Percentiles rank a stretch among this genome's conserved stretches.
Evolutionary conservation across 2,888 invertebrate genomes (phyloP).

Genomic region (Ormyrus labotus): DNA sequence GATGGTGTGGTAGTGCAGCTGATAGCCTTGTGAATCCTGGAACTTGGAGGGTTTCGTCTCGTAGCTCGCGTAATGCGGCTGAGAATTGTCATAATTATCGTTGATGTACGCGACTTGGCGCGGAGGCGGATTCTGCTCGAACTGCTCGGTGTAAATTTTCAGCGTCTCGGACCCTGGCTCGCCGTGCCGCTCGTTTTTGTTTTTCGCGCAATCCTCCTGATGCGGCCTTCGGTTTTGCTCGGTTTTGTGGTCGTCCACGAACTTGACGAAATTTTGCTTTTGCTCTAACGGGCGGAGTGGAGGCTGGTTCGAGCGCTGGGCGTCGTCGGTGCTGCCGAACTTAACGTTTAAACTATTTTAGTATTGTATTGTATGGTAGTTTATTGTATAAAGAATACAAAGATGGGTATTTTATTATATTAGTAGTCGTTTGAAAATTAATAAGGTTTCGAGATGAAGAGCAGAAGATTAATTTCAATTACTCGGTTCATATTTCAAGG

Average conservation of each 20-base stretch:
- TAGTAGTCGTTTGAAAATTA: too few species aligned
- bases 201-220: not conserved
- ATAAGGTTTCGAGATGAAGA: too few species aligned
- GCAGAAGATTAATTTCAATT: too few species aligned
- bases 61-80: conserved; percentile 35
- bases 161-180: not conserved
- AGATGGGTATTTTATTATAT: too few species aligned
- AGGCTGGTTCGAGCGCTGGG: not conserved
- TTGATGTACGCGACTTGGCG: not conserved
- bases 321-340: conserved; percentile 20
- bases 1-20: too few species aligned
- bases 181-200: conserved; percentile 21
- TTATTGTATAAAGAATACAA: too few species aligned
- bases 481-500: too few species aligned
- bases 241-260: conserved; percentile 25
- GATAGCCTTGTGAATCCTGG: not conserved
- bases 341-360: not conserved
- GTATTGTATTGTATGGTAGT: too few species aligned
- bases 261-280: conserved; percentile 39
- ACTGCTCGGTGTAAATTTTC: too few species aligned
- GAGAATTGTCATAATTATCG: conserved; percentile 27
- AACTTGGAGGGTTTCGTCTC: conserved; percentile 45
- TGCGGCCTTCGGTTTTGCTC: not conserved
- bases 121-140: too few species aligned
- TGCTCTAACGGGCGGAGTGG: conserved; percentile 7